Conservation (phyloP, 2,797 vertebrate species). For the Coregonus suidteri region DNA sequence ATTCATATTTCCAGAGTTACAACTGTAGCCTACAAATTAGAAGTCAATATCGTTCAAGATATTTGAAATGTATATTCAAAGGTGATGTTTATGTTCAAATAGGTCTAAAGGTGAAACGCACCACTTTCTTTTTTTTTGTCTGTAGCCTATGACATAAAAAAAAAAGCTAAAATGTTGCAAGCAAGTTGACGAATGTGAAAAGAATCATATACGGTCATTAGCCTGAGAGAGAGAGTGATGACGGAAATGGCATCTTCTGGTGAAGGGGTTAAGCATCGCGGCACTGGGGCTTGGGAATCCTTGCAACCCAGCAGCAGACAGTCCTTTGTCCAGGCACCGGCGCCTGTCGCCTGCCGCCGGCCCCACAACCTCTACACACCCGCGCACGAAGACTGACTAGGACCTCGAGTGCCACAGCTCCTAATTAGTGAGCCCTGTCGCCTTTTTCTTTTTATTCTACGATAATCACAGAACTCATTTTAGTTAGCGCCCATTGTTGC, state of each 20-base stretch:
- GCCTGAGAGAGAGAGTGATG: conserved; percentile 15
- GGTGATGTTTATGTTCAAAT: background rate
- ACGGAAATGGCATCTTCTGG: conserved; percentile 30
- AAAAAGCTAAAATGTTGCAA: no score
- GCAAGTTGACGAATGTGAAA: no score
- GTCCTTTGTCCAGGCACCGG: conserved; percentile 57
- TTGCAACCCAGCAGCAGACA: conserved; percentile 50
- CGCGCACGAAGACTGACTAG: conserved; percentile 37
- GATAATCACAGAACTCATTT: conserved; percentile 39
- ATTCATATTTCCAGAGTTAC: background rate
- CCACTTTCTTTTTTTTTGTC: background rate
- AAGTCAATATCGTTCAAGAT: background rate
- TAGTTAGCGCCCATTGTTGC: conserved; percentile 47
- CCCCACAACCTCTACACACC: conserved; percentile 35
- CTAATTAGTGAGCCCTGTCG: conserved; percentile 43
- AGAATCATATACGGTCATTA: no score
- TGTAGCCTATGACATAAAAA: background rate
- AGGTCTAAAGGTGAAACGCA: background rate
- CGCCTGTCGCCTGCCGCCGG: conserved; percentile 54
- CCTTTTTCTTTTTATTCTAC: conserved; percentile 19
- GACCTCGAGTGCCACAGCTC: conserved; percentile 32
- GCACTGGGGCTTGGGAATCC: conserved; percentile 42
- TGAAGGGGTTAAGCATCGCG: conserved; percentile 52
- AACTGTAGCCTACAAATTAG: background rate
- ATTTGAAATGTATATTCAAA: background rate